Evolutionary conservation across 2,888 invertebrate species (phyloP).

Genomic region (Eupeodes latifasciatus): DNA sequence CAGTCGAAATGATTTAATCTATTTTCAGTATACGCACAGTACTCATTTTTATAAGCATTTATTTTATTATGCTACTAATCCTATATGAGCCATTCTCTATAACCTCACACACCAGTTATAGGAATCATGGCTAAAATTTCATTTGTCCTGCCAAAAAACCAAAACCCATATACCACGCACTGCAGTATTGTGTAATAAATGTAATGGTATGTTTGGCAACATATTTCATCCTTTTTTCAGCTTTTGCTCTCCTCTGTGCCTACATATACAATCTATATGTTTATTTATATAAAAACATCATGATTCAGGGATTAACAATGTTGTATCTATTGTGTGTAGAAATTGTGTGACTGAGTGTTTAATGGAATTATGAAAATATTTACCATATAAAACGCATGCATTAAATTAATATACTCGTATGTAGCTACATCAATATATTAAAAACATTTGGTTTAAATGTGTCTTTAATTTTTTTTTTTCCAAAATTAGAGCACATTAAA

Average conservation of each 20-base stretch:
- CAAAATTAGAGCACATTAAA: too few relatives aligned
- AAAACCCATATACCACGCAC: neutral
- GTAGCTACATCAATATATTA: too few relatives aligned
- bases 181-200: constrained; percentile 17
- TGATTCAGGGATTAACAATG: constrained; percentile 14
- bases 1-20: neutral
- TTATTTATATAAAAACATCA: neutral
- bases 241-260: neutral
- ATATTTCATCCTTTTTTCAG: neutral
- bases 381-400: too few relatives aligned
- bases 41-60: neutral
- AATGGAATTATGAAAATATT: constrained; percentile 6
- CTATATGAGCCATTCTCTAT: neutral
- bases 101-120: neutral
- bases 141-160: constrained; percentile 4
- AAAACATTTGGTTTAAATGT: too few relatives aligned
- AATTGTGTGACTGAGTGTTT: neutral
- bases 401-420: too few relatives aligned
- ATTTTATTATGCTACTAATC: constrained; percentile 13
- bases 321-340: constrained; percentile 13
- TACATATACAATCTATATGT: neutral
- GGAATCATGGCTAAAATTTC: neutral
- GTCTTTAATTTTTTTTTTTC: too few relatives aligned
- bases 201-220: constrained; percentile 14
- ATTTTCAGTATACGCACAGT: neutral